phyloP scores from a whole-genome alignment of 2,888 invertebrate genomes.

The Cephus sareptanus region DNA sequence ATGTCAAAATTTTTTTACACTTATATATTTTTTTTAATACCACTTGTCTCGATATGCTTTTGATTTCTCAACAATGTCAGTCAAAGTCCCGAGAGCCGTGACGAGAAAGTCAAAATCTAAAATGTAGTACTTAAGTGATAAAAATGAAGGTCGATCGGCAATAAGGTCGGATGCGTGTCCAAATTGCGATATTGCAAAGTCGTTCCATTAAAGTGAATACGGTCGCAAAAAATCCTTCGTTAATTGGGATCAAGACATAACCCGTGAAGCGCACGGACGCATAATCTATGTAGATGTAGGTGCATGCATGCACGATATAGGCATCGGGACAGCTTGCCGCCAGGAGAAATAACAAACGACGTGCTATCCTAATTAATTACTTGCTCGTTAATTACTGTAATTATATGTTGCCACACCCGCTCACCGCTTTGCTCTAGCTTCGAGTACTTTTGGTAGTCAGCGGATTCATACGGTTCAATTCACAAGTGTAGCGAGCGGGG shows the following conservation, averaged over 20 bases:
- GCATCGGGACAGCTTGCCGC: conserved; percentile 9
- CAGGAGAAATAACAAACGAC: conserved; percentile 55
- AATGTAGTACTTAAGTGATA: not conserved
- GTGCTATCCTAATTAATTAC: conserved; percentile 60
- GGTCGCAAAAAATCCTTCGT: conserved; percentile 28
- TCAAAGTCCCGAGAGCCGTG: not conserved
- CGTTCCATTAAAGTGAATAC: not conserved
- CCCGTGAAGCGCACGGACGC: conserved; percentile 39
- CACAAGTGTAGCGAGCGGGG: not conserved
- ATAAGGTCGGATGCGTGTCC: not conserved
- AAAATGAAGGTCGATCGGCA: not conserved
- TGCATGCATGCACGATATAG: conserved; percentile 1
- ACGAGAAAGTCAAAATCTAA: no score
- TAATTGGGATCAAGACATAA: conserved; percentile 55
- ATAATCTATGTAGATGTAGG: conserved; percentile 28
- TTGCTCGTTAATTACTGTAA: conserved; percentile 55
- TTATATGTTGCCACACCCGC: conserved; percentile 53
- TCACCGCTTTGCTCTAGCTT: conserved; percentile 1
- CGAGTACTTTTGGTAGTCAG: not conserved
- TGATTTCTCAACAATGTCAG: not conserved
- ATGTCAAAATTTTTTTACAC: not conserved
- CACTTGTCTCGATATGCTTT: not conserved
- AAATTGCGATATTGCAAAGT: not conserved
- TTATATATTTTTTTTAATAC: not conserved
- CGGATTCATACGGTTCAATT: not conserved